Base-by-base conservation (phyloP, 2,113 vertebrate species). In the Laticauda colubrina region DNA sequence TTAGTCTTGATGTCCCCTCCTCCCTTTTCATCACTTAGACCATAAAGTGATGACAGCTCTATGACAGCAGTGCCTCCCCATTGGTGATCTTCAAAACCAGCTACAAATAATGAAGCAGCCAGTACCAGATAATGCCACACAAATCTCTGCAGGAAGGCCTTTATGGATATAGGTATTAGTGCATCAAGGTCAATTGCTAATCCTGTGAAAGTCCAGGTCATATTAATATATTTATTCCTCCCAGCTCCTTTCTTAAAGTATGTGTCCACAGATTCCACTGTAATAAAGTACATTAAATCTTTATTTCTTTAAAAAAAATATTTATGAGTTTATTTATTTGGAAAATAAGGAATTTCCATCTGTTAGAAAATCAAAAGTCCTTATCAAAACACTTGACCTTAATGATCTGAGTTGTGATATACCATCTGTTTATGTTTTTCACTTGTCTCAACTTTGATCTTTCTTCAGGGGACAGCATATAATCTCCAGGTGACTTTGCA, bases 11-110 rank as follows among this genome's bases (percentile, higher is more conserved):
- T 91, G 7, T 81, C 91, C 57, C 88, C 55, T 34, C 69, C 11
- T 45, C 94, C 59, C 45, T 45, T 93, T 93, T 88, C 57, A 88
- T 94, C 85, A 92, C 56, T 94, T 95, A 89, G 48, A 85, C 91
- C 94, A 61, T 95, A 95, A 95, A 0, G 1, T 90, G 93, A 95
- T 95, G 96, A 95, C 94, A 95, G 94, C 48, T 90, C 88, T 59
- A 45, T 0, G 0, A 91, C 0, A 91, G 89, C 85, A 95, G 92
- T 94, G 94, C 93, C 56, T 94, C 90, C 92, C 93, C 94, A 57
- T 90, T 56, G 88, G 54, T 95, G 94, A 96, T 93, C 96, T 93
- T 51, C 85, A 95, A 94, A 94, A 94, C 94, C 55, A 94, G 92
- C 90, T 75, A 55, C 56, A 64, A 93, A 96, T 95, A 21, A 20